A percentile compares a stretch with the other conserved stretches of the same genome.
phyloP scores from a whole-genome alignment of 2,797 vertebrate genomes.

The Chaetodon trifasciatus region DNA sequence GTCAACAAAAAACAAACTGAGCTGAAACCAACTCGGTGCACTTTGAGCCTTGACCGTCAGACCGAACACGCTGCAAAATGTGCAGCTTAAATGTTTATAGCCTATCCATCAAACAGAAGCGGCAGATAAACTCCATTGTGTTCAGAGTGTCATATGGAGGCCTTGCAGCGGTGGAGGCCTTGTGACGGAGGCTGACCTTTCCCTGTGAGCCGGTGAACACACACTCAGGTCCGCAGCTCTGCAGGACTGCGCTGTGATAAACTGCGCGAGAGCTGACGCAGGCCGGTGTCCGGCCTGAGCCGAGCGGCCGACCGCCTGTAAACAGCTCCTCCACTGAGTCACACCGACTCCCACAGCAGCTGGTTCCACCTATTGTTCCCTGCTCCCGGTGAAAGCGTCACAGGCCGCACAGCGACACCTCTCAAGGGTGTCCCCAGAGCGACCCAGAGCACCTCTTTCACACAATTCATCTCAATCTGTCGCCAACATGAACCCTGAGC shows the following conservation, averaged over 20 bases:
- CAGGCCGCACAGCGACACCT: slow-evolving; percentile 66
- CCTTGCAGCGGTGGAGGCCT: slow-evolving; percentile 27
- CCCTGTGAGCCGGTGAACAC: not conserved
- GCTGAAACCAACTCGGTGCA: not conserved
- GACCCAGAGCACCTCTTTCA: slow-evolving; percentile 62
- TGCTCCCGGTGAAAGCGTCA: slow-evolving; percentile 63
- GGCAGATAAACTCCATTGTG: slow-evolving; percentile 48
- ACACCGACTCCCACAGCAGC: slow-evolving; percentile 76
- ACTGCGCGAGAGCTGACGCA: slow-evolving; percentile 46
- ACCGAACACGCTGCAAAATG: not conserved
- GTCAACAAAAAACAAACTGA: too few species aligned
- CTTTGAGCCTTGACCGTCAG: not conserved
- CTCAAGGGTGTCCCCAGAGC: slow-evolving; percentile 71
- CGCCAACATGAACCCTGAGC: not conserved
- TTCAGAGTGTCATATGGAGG: slow-evolving; percentile 14
- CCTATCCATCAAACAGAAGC: slow-evolving; percentile 26
- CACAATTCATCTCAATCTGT: slow-evolving; percentile 65
- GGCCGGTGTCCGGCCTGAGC: slow-evolving; percentile 62
- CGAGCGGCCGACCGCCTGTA: slow-evolving; percentile 61
- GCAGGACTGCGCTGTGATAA: slow-evolving; percentile 21
- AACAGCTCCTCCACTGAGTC: slow-evolving; percentile 76
- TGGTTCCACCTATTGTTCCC: slow-evolving; percentile 86
- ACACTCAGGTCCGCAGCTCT: not conserved
- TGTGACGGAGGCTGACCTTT: slow-evolving; percentile 37
- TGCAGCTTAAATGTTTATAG: not conserved